Conservation (phyloP, 1,140 invertebrate genomes). For the Heliconius melpomene region DNA sequence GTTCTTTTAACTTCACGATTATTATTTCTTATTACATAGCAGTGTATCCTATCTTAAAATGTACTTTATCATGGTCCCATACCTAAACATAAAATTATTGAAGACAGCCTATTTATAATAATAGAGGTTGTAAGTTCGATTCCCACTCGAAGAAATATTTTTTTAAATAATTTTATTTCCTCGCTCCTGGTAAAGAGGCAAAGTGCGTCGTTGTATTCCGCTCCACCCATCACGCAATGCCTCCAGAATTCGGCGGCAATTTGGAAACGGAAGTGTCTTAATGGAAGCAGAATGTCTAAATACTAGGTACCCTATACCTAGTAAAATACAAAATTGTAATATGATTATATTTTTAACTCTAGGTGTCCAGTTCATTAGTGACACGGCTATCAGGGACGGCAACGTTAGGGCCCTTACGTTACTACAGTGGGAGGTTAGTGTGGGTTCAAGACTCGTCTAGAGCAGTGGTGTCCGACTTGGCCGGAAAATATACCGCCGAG, state of each 20-base stretch:
- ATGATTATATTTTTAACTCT: constrained; percentile 2
- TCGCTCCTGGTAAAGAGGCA: too few relatives aligned
- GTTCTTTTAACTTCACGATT: too few relatives aligned
- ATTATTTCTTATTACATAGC: too few relatives aligned
- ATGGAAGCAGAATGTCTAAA: too few relatives aligned
- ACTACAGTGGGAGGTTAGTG: constrained; percentile 89
- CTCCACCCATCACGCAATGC: too few relatives aligned
- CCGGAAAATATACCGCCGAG: constrained; percentile 88
- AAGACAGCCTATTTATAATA: background rate
- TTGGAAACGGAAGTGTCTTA: too few relatives aligned
- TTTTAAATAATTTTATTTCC: too few relatives aligned
- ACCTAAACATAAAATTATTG: background rate
- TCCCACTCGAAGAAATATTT: too few relatives aligned
- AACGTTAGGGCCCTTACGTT: constrained; percentile 84
- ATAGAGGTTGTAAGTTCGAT: too few relatives aligned
- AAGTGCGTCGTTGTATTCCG: too few relatives aligned
- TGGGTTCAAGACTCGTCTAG: constrained; percentile 90
- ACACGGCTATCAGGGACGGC: constrained; percentile 66
- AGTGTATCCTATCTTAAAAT: background rate
- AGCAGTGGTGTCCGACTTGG: constrained; percentile 89
- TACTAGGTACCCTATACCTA: too few relatives aligned
- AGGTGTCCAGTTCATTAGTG: constrained; percentile 71
- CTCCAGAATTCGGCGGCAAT: too few relatives aligned
- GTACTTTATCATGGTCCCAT: background rate
- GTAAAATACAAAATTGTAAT: background rate